Evolutionary conservation across 2,888 invertebrate genomes (phyloP).

Genomic region (Agriopis marginaria): DNA sequence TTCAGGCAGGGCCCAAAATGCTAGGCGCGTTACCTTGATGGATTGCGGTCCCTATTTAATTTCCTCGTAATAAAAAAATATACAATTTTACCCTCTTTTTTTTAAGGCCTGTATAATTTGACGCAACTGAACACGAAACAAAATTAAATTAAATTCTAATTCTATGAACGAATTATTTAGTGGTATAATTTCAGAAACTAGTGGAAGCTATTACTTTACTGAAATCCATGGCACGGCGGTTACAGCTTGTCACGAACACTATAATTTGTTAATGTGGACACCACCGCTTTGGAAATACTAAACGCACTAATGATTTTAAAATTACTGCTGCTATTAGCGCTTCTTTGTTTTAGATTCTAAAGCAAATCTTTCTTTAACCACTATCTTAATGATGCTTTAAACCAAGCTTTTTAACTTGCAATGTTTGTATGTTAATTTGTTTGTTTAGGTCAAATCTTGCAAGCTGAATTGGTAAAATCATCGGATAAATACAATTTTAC

Average conservation of each 20-base stretch:
- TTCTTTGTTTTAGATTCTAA: conserved; percentile 20
- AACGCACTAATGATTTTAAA: conserved; percentile 37
- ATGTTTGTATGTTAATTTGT: too few species aligned
- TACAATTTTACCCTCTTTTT: too few species aligned
- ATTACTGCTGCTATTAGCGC: conserved; percentile 8
- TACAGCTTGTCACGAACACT: conserved; percentile 21
- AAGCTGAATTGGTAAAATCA: too few species aligned
- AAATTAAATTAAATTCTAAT: neutral
- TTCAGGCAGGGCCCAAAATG: too few species aligned
- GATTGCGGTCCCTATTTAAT: too few species aligned
- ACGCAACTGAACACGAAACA: too few species aligned
- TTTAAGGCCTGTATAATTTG: too few species aligned
- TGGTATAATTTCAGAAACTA: conserved; percentile 1
- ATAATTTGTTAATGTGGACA: conserved; percentile 21
- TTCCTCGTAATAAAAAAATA: too few species aligned
- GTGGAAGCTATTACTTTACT: neutral
- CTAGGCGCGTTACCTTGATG: too few species aligned
- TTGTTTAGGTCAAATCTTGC: too few species aligned
- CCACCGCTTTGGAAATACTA: neutral
- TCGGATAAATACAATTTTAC: too few species aligned
- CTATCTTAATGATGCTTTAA: conserved; percentile 15
- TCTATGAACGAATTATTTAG: neutral
- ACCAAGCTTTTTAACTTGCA: neutral
- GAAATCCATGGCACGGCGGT: neutral
- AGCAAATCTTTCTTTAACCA: conserved; percentile 23